phyloP scores from a whole-genome alignment of 2,797 vertebrate species.

The Halcyon chelicuti region DNA sequence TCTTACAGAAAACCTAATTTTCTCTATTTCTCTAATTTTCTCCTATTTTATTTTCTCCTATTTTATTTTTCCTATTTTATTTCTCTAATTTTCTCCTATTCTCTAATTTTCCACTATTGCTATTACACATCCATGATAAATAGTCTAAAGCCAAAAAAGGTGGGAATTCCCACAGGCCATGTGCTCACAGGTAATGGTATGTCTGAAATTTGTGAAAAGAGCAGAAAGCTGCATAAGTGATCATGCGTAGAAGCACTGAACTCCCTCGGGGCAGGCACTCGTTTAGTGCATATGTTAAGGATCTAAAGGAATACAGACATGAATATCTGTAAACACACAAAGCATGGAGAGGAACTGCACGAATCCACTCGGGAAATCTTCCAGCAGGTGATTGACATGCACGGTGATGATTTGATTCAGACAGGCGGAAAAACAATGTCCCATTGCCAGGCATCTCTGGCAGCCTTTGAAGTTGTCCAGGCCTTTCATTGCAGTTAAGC shows the following conservation, averaged over 20 bases:
- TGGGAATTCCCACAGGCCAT: neutral
- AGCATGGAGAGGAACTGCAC: neutral
- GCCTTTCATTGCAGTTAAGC: neutral
- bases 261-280: neutral
- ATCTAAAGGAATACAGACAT: neutral
- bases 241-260: neutral
- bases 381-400: rapidly evolving
- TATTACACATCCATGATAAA: neutral
- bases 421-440: neutral
- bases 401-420: neutral
- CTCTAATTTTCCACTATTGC: neutral
- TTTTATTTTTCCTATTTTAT: too few relatives aligned
- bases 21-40: neutral
- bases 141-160: neutral
- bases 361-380: rapidly evolving
- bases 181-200: neutral
- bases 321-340: neutral
- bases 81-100: neutral
- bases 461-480: neutral
- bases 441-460: neutral
- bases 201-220: neutral
- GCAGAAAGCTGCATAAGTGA: neutral
- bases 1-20: neutral
- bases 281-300: neutral
- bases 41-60: neutral